Percentiles rank a stretch among this genome's conserved stretches.
Conservation (phyloP, 2,888 invertebrate species). For the Eulithis testata region DNA sequence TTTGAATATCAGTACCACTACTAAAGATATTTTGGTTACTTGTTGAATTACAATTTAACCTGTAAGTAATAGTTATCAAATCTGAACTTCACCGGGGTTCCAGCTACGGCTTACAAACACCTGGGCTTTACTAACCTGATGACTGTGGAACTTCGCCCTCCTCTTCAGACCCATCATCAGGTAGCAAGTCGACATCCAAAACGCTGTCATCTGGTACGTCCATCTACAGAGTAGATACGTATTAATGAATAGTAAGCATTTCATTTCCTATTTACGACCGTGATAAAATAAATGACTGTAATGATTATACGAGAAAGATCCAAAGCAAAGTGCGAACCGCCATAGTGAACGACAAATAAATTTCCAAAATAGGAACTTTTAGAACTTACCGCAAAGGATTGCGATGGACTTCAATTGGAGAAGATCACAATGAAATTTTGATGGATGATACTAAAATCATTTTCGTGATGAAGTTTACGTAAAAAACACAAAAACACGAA, state of each 20-base stretch:
- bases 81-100: not conserved
- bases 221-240: constrained; percentile 66
- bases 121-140: constrained; percentile 74
- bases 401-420: constrained; percentile 72
- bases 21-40: not conserved
- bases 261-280: not conserved
- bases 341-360: constrained; percentile 81
- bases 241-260: constrained; percentile 10
- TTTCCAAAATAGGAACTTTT: constrained; percentile 52
- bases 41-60: not conserved
- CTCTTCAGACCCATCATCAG: constrained; percentile 90
- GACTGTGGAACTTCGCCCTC: constrained; percentile 87
- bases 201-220: constrained; percentile 80
- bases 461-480: constrained; percentile 62
- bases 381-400: constrained; percentile 76
- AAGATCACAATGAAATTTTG: constrained; percentile 63
- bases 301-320: constrained; percentile 48
- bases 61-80: not conserved
- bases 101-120: not conserved
- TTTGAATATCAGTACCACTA: constrained; percentile 19
- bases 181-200: constrained; percentile 89
- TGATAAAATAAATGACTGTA: constrained; percentile 34
- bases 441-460: constrained; percentile 60
- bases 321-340: constrained; percentile 74
- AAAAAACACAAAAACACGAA: constrained; percentile 64